phyloP scores from a whole-genome alignment of 2,888 invertebrate species.

The Biston betularia region DNA sequence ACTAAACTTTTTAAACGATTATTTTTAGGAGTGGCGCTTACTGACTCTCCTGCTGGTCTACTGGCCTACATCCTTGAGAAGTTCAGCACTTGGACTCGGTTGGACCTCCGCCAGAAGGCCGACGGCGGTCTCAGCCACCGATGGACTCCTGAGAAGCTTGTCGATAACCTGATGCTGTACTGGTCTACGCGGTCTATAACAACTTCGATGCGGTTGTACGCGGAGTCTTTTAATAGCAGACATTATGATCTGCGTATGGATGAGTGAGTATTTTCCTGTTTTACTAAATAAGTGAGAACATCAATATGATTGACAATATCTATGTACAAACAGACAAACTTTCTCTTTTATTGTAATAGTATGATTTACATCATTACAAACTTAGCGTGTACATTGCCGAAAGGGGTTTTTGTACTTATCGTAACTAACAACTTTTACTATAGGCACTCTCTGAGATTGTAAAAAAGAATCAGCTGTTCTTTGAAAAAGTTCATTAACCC shows the following conservation, averaged over 20 bases:
- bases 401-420: too few relatives aligned
- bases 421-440: too few relatives aligned
- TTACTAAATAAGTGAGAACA: too few relatives aligned
- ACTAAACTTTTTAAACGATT: too few relatives aligned
- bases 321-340: too few relatives aligned
- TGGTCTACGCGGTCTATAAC: conserved; percentile 91
- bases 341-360: too few relatives aligned
- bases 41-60: conserved; percentile 92
- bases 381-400: too few relatives aligned
- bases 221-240: conserved; percentile 84
- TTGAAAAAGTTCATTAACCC: too few relatives aligned
- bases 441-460: too few relatives aligned
- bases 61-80: conserved; percentile 95
- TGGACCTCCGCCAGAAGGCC: conserved; percentile 63
- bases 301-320: too few relatives aligned
- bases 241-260: conserved; percentile 62
- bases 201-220: conserved; percentile 91
- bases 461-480: too few relatives aligned
- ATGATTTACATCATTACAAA: too few relatives aligned
- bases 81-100: conserved; percentile 91
- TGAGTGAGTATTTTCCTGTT: conserved; percentile 65
- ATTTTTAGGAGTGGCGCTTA: conserved; percentile 87
- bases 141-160: conserved; percentile 89
- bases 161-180: conserved; percentile 94
- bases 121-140: conserved; percentile 89